Percentiles rank a stretch among this genome's conserved stretches.
phyloP scores from a whole-genome alignment of 2,797 vertebrate species.

The Picus viridis region DNA sequence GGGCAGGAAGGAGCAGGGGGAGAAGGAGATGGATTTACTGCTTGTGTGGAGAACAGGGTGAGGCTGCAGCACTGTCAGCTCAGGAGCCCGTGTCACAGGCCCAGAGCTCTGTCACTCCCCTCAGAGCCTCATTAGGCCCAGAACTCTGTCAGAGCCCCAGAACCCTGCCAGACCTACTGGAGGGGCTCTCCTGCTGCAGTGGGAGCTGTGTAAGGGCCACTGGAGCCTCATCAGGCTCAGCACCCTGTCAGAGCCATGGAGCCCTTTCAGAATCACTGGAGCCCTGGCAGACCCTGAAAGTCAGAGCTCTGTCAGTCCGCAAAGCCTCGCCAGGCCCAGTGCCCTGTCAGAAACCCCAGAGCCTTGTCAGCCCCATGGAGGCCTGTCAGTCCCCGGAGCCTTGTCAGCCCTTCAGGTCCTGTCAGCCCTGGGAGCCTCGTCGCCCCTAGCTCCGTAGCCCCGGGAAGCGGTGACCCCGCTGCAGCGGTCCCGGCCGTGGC shows the following conservation, averaged over 20 bases:
- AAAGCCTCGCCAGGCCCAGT: background rate
- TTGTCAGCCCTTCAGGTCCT: background rate
- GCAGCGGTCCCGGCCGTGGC: no score
- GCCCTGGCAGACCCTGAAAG: no score
- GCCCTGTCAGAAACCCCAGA: background rate
- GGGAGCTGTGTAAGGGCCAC: background rate
- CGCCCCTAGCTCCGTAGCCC: background rate
- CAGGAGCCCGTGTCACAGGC: background rate
- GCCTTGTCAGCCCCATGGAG: no score
- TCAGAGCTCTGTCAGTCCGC: no score
- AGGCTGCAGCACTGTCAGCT: background rate
- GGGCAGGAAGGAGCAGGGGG: background rate
- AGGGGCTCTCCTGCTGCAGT: no score
- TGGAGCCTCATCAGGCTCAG: background rate
- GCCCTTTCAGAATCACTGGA: no score
- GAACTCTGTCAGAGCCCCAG: fast-evolving
- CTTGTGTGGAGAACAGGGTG: background rate
- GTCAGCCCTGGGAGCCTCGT: no score
- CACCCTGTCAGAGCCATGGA: background rate
- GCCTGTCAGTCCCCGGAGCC: background rate
- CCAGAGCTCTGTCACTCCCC: background rate
- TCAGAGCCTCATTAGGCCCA: background rate
- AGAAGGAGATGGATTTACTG: background rate
- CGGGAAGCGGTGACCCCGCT: background rate
- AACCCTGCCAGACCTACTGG: fast-evolving